Evolutionary conservation across 1,140 invertebrate genomes (phyloP).

Genomic region (Danaus melanippus): DNA sequence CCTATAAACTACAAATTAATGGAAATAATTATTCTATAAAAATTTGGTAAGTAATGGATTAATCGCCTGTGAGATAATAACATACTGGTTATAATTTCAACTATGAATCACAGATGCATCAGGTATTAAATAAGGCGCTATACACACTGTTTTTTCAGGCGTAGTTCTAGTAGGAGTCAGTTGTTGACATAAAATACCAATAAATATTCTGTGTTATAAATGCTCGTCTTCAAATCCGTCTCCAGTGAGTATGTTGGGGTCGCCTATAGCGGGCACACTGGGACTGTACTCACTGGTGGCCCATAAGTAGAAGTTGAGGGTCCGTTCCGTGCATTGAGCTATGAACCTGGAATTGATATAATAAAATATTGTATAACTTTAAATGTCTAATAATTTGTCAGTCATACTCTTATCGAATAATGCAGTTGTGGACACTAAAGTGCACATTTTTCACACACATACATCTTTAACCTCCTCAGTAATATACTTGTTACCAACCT

Average conservation of each 20-base stretch:
- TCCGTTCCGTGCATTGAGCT: slow-evolving; percentile 93
- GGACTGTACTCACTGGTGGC: slow-evolving; percentile 78
- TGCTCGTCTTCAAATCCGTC: slow-evolving; percentile 49
- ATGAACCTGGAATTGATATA: slow-evolving; percentile 78
- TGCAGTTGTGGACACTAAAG: no score
- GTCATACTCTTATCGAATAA: no score
- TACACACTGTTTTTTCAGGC: no score
- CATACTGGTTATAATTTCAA: no score
- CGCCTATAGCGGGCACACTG: slow-evolving; percentile 72
- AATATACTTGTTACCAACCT: slow-evolving; percentile 51
- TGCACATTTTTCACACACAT: no score
- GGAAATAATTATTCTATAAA: neutral
- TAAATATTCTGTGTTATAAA: slow-evolving; percentile 27
- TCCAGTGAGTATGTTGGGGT: slow-evolving; percentile 61
- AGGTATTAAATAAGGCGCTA: no score
- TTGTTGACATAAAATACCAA: no score
- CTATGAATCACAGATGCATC: no score
- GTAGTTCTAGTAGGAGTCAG: no score
- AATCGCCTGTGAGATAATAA: neutral
- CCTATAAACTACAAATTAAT: neutral
- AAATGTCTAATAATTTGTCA: no score
- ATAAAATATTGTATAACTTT: neutral
- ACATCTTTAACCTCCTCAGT: no score
- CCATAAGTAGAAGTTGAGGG: slow-evolving; percentile 94
- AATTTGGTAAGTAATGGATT: neutral